A percentile compares a stretch with the other conserved stretches of the same genome.
Conservation (phyloP, 2,888 invertebrate species). For the Drosophila emarginata region DNA sequence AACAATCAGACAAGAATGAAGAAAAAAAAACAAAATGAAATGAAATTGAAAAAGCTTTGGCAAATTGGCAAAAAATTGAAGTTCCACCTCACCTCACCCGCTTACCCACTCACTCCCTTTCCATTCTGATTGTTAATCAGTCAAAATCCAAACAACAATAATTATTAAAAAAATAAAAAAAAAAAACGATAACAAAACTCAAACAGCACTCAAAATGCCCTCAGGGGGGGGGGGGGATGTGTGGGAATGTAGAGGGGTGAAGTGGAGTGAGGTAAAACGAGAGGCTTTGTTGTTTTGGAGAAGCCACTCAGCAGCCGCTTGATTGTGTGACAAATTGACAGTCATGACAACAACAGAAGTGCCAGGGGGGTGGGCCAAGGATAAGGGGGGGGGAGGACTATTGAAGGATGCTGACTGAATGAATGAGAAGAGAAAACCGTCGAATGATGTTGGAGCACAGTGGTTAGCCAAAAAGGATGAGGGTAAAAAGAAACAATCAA, state of each 20-base stretch:
- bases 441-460: too few species aligned
- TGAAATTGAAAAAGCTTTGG: background rate
- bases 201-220: conserved; percentile 24
- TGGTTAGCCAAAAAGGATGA: background rate
- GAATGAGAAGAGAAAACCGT: background rate
- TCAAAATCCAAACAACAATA: conserved; percentile 35
- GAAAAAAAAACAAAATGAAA: background rate
- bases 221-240: conserved; percentile 14
- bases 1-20: conserved; percentile 9
- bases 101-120: background rate
- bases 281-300: conserved; percentile 1
- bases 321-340: conserved; percentile 47
- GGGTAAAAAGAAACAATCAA: background rate
- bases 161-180: conserved; percentile 9
- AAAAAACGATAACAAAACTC: conserved; percentile 1
- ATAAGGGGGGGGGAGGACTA: background rate
- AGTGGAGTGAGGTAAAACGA: background rate
- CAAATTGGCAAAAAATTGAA: conserved; percentile 9
- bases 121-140: conserved; percentile 47
- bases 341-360: conserved; percentile 14
- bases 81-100: background rate
- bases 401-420: background rate
- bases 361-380: background rate
- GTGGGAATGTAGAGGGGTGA: too few species aligned
- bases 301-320: conserved; percentile 35